Evolutionary conservation across 2,888 invertebrate species (phyloP).

Genomic region (Rhodophaea formosa): DNA sequence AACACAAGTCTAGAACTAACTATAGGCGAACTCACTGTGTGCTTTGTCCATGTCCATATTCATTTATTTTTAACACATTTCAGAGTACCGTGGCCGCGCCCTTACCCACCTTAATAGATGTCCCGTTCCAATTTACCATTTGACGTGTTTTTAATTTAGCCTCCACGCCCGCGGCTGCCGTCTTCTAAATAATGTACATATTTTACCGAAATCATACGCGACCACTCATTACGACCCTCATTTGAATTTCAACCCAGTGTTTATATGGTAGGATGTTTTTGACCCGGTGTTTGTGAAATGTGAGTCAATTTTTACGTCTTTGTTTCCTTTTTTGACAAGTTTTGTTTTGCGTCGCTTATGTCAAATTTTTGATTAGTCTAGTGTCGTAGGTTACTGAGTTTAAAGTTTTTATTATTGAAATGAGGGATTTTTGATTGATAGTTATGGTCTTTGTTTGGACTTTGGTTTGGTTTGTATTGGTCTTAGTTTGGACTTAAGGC

Average conservation of each 20-base stretch:
- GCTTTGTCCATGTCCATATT: too few species aligned
- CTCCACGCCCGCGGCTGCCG: slow-evolving; percentile 76
- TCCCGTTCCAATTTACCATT: slow-evolving; percentile 80
- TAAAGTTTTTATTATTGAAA: too few species aligned
- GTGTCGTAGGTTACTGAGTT: too few species aligned
- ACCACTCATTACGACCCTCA: slow-evolving; percentile 70
- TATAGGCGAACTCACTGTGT: too few species aligned
- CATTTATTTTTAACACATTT: too few species aligned
- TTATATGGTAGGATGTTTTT: slow-evolving; percentile 35
- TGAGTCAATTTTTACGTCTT: slow-evolving; percentile 27
- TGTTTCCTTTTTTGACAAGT: slow-evolving; percentile 17
- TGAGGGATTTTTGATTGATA: too few species aligned
- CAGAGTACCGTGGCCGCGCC: slow-evolving; percentile 42
- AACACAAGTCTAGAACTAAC: too few species aligned
- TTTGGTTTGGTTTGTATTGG: too few species aligned
- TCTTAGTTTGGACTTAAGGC: too few species aligned
- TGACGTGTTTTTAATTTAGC: slow-evolving; percentile 82
- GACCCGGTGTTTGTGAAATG: slow-evolving; percentile 11
- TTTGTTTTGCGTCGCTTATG: not conserved
- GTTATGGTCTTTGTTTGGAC: too few species aligned
- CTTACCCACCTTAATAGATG: slow-evolving; percentile 74
- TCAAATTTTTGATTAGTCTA: not conserved
- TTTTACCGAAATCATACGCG: slow-evolving; percentile 67
- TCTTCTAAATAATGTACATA: slow-evolving; percentile 71
- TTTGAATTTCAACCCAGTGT: slow-evolving; percentile 51